Evolutionary conservation across 2,797 vertebrate species (phyloP).

Genomic region (Enteromius trimaculatus): DNA sequence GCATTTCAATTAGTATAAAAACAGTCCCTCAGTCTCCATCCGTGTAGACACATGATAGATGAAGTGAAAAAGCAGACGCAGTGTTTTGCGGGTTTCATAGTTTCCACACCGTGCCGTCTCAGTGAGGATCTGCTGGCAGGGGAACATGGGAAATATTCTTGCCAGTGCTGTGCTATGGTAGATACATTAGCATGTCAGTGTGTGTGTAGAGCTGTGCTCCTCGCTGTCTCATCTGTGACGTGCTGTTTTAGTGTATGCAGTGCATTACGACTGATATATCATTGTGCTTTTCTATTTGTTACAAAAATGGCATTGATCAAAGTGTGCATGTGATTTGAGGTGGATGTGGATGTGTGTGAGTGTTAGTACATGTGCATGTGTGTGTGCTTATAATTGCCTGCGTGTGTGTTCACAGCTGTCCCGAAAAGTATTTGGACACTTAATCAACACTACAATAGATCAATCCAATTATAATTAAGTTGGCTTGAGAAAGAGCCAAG

Average conservation of each 20-base stretch:
- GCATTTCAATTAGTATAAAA: neutral
- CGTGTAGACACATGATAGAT: neutral
- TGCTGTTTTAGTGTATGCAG: neutral
- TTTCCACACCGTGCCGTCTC: neutral
- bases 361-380: neutral
- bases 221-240: neutral
- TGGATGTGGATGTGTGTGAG: neutral
- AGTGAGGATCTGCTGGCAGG: conserved; percentile 1
- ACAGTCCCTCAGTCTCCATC: neutral
- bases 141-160: neutral
- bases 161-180: neutral
- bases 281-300: neutral
- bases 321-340: neutral
- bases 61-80: neutral
- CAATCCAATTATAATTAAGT: neutral
- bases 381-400: neutral
- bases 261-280: neutral
- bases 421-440: neutral
- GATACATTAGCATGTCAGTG: neutral
- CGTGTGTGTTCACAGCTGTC: conserved; percentile 7
- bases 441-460: neutral
- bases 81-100: conserved; percentile 24
- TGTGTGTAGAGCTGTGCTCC: neutral
- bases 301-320: neutral
- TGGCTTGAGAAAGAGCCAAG: too few relatives aligned